Base-by-base conservation (phyloP, 2,888 invertebrate species). In the Temnothorax rugatulus region DNA sequence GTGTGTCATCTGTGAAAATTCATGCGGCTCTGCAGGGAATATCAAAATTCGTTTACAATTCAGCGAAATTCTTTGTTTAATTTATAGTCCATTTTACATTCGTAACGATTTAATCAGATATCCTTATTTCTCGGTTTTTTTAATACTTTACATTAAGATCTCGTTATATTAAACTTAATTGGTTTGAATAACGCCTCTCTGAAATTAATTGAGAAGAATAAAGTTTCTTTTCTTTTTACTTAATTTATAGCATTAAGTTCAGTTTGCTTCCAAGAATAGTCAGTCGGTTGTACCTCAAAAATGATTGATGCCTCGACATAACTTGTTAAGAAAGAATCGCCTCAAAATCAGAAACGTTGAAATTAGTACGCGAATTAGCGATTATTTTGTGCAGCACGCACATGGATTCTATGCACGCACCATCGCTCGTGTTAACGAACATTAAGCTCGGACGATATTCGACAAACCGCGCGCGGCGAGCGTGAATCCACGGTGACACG, bases 1-100 rank as follows among this genome's bases (percentile, higher is more conserved):
- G 44, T 29, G n/a, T 77, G 25, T 68, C 29, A 50, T 57, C 77
- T 50, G 63, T 76, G 75, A 64, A 76, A 76, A 76, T 76, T 76
- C 75, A 50, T 29, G 57, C 54, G 7, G n/a, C 34, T 76, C 64
- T 41, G n/a, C 13, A 13, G 29, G 11, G 13, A 34, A 64, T 59
- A 64, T 21, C 34, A 21, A 50, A 64, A 52, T 57, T 44, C 52
- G 21, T 38, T 38, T 63, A n/a, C 21, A 71, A 77, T 68, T 57
- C 44, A 21, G 2, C 11, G 5, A 41, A 54, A 77, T 34, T 54
- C n/a, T 68, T 68, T n/a, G 44, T 21, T 68, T 68, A 8, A 68
- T 44, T 68, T 11, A 8, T n/a, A 34, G 4, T 57, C 11, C 9
- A 63, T 34, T 29, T 74, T 59, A 13, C 13, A 34, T 75, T 64